These are phyloP conservation scores for Macrostomum lignano DNA, from an alignment of 1,140 invertebrate species.

Conservation along the genomic window DNA sequence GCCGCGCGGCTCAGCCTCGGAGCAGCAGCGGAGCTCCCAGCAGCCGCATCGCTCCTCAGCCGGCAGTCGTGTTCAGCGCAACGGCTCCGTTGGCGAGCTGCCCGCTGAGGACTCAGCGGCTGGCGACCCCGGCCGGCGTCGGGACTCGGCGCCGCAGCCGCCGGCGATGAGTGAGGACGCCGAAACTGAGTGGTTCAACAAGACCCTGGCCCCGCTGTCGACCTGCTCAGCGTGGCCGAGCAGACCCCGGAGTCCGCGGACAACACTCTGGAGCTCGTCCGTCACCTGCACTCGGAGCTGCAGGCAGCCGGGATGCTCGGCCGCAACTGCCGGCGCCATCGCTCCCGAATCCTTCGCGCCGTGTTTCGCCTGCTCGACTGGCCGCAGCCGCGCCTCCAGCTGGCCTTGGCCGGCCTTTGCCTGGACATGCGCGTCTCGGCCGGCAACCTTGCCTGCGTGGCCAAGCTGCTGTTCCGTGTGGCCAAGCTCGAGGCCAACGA, in stretches of 20 bases:
- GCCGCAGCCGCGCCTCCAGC: slow-evolving; percentile 36
- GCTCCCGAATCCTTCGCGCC: slow-evolving; percentile 30
- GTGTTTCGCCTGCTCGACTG: slow-evolving; percentile 39
- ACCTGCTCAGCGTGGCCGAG: too few relatives aligned
- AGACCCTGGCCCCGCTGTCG: too few relatives aligned
- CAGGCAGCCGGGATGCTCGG: slow-evolving; percentile 23
- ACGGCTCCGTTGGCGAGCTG: too few relatives aligned
- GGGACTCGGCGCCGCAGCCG: too few relatives aligned
- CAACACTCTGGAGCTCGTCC: slow-evolving; percentile 16
- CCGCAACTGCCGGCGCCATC: slow-evolving; percentile 16
- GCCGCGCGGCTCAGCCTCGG: too few relatives aligned
- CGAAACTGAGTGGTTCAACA: too few relatives aligned
- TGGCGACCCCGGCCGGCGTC: too few relatives aligned
- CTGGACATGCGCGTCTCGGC: slow-evolving; percentile 41
- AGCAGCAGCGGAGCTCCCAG: too few relatives aligned
- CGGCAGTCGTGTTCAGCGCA: too few relatives aligned
- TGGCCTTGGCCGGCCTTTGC: slow-evolving; percentile 41
- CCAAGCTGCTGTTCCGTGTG: slow-evolving; percentile 54
- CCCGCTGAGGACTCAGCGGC: too few relatives aligned
- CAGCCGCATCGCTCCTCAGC: too few relatives aligned
- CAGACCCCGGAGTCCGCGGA: slow-evolving; percentile 23
- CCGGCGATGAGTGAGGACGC: too few relatives aligned
- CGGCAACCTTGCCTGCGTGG: slow-evolving; percentile 46
- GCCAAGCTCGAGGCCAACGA: slow-evolving; percentile 50
- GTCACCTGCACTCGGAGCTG: slow-evolving; percentile 19